These are phyloP conservation scores for Falcaria lacertinaria DNA, from an alignment of 2,888 invertebrate genomes.

Conservation along the genomic window DNA sequence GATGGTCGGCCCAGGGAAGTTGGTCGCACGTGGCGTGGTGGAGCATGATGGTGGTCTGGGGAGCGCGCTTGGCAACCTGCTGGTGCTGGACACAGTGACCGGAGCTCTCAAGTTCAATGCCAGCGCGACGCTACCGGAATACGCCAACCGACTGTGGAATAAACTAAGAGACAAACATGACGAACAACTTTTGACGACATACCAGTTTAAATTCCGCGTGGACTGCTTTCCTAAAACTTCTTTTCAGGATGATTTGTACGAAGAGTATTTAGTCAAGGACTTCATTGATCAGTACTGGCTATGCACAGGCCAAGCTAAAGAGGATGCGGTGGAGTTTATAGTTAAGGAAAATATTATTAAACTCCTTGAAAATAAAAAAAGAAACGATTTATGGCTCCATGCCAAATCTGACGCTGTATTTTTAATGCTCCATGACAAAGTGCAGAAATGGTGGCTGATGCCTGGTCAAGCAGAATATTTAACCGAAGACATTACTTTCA, in stretches of 20 bases:
- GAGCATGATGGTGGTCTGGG: conserved; percentile 30
- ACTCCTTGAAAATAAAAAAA: neutral
- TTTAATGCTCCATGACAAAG: neutral
- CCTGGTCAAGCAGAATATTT: conserved; percentile 4
- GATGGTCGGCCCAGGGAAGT: conserved; percentile 22
- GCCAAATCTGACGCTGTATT: neutral
- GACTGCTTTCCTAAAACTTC: neutral
- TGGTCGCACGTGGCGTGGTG: conserved; percentile 19
- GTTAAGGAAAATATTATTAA: neutral
- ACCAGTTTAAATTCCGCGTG: neutral
- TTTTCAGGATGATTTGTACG: neutral
- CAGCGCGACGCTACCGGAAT: conserved; percentile 13
- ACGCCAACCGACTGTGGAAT: conserved; percentile 23
- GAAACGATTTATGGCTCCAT: neutral
- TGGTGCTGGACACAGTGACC: conserved; percentile 20
- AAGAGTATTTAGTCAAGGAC: neutral
- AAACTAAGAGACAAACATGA: conserved; percentile 8
- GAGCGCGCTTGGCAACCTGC: conserved; percentile 34
- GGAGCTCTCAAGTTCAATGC: conserved; percentile 25
- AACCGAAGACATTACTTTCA: neutral
- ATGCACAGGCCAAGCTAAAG: neutral
- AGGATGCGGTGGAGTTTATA: neutral
- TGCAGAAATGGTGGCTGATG: conserved; percentile 20
- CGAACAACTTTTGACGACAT: neutral
- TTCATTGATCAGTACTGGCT: neutral